A percentile compares a stretch with the other conserved stretches of the same genome.
Conservation (phyloP, 2,113 vertebrate species). For the Cyprinodon variegatus region DNA sequence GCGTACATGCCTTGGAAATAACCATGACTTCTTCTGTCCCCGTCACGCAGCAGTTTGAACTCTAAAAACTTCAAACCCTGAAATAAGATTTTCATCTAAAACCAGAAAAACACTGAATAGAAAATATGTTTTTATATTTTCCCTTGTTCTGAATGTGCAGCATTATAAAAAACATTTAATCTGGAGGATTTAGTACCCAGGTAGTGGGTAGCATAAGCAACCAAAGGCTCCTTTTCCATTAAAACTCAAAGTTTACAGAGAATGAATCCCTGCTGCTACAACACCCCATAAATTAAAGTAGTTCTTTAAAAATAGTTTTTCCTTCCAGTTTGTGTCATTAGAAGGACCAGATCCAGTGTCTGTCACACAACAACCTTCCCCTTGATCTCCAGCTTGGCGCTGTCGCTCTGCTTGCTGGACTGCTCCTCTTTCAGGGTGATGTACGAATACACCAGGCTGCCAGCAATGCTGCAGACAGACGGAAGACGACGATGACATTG, state of each 20-base stretch:
- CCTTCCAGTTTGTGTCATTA: slow-evolving; percentile 18
- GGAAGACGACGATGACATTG: too few relatives aligned
- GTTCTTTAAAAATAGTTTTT: slow-evolving; percentile 55
- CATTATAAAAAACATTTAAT: slow-evolving; percentile 49
- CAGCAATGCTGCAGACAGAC: slow-evolving; percentile 85
- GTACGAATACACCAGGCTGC: slow-evolving; percentile 95
- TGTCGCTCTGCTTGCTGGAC: slow-evolving; percentile 82
- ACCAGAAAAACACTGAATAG: slow-evolving; percentile 17
- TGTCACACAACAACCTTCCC: slow-evolving; percentile 77
- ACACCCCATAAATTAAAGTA: slow-evolving; percentile 60
- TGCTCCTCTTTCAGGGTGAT: slow-evolving; percentile 95
- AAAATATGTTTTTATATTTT: slow-evolving; percentile 30
- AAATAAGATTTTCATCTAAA: slow-evolving; percentile 4
- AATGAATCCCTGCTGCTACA: slow-evolving; percentile 12
- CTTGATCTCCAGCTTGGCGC: slow-evolving; percentile 73
- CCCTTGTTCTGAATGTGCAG: slow-evolving; percentile 47
- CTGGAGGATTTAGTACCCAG: slow-evolving; percentile 41
- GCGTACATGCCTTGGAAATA: slow-evolving; percentile 58
- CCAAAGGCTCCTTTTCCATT: neutral
- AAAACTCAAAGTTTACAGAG: neutral
- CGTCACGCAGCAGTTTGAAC: slow-evolving; percentile 3
- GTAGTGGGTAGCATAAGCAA: neutral
- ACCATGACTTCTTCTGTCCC: slow-evolving; percentile 6
- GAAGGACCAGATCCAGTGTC: slow-evolving; percentile 60
- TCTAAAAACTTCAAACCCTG: neutral